phyloP scores from a whole-genome alignment of 2,888 invertebrate species.

The Schizotus pectinicornis region DNA sequence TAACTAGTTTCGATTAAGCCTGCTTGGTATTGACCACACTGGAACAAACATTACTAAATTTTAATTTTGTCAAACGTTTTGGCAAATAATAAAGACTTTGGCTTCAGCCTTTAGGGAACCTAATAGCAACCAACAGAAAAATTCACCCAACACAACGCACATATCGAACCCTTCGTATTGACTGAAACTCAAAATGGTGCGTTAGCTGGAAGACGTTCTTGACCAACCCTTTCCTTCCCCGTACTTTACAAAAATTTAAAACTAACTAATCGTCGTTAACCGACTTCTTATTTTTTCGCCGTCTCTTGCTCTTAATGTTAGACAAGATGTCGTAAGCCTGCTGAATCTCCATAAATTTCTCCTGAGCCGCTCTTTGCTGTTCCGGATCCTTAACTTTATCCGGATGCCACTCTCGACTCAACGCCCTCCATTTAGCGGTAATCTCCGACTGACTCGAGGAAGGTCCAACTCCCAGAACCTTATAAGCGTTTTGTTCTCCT shows the following conservation, averaged over 20 bases:
- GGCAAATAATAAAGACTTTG: too few relatives aligned
- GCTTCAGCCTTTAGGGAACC: too few relatives aligned
- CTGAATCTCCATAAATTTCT: conserved; percentile 90
- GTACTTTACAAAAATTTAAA: neutral
- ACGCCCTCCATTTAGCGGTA: conserved; percentile 77
- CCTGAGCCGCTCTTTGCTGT: conserved; percentile 75
- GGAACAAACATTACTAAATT: too few relatives aligned
- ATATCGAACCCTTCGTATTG: too few relatives aligned
- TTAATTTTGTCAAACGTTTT: too few relatives aligned
- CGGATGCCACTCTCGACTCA: conserved; percentile 89
- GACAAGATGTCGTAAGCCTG: conserved; percentile 90
- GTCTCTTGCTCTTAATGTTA: conserved; percentile 78
- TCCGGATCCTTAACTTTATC: conserved; percentile 84
- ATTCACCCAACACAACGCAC: too few relatives aligned
- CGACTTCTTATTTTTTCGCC: conserved; percentile 75
- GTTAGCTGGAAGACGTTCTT: too few relatives aligned
- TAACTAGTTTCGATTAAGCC: too few relatives aligned
- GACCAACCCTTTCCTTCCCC: neutral
- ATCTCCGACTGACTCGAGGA: conserved; percentile 87
- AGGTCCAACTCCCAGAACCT: conserved; percentile 79
- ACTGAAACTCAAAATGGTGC: too few relatives aligned
- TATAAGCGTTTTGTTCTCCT: conserved; percentile 89
- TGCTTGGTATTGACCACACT: too few relatives aligned
- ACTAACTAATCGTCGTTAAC: conserved; percentile 41
- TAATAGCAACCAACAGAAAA: too few relatives aligned